Conservation (phyloP, 2,113 vertebrate species). For the Scomber japonicus region DNA sequence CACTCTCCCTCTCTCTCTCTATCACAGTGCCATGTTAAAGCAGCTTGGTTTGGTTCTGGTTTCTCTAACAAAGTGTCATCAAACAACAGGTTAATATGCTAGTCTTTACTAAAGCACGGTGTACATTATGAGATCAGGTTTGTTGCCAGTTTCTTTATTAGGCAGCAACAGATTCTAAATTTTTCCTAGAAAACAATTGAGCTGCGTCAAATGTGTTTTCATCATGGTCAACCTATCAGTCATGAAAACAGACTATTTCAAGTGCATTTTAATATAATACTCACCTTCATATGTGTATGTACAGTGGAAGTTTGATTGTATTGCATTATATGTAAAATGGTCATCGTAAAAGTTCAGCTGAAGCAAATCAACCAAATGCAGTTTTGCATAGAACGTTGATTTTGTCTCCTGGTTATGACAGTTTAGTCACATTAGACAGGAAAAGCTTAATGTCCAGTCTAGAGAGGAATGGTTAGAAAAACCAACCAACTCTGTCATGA, state of each 20-base stretch:
- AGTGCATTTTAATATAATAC: not conserved
- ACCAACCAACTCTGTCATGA: too few species aligned
- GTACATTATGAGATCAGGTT: slow-evolving; percentile 13
- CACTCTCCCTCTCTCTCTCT: slow-evolving; percentile 14
- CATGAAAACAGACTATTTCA: not conserved
- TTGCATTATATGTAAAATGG: too few species aligned
- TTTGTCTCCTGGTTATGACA: not conserved
- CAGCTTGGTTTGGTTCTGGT: slow-evolving; percentile 40
- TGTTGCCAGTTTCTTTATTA: slow-evolving; percentile 8
- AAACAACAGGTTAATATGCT: slow-evolving; percentile 28
- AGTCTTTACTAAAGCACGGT: slow-evolving; percentile 32
- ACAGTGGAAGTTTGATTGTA: too few species aligned
- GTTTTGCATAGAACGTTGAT: not conserved
- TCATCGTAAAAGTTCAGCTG: not conserved
- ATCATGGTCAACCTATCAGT: too few species aligned
- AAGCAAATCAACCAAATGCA: not conserved
- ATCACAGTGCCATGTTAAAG: slow-evolving; percentile 40
- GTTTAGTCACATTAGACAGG: not conserved
- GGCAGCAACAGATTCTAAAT: not conserved
- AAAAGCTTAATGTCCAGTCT: too few species aligned
- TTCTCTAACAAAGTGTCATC: slow-evolving; percentile 34
- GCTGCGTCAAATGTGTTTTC: not conserved
- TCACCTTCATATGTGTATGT: not conserved
- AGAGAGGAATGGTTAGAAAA: too few species aligned
- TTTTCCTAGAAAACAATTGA: not conserved